phyloP scores from a whole-genome alignment of 2,888 invertebrate species.

The Caenorhabditis becei region DNA sequence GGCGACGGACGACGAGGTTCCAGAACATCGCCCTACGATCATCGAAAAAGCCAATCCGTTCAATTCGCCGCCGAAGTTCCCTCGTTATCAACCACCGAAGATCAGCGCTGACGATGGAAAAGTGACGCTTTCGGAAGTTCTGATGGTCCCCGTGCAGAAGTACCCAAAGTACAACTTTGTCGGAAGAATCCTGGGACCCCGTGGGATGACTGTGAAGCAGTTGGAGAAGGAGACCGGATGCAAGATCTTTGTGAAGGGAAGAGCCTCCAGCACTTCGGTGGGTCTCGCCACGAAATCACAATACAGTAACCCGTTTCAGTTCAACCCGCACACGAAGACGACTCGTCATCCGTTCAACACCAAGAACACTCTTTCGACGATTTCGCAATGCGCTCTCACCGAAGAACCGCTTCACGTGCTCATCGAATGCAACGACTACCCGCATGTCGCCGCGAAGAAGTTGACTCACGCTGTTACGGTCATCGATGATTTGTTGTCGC shows the following conservation, averaged over 20 bases:
- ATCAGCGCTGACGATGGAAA: neutral
- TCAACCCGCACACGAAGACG: conserved; percentile 47
- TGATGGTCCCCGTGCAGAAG: conserved; percentile 53
- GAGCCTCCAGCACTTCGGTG: conserved; percentile 44
- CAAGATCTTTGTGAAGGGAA: conserved; percentile 90
- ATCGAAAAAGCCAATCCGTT: conserved; percentile 1
- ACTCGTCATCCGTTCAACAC: conserved; percentile 2
- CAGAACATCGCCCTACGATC: neutral
- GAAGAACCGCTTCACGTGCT: conserved; percentile 60
- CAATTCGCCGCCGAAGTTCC: neutral
- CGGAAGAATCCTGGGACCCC: conserved; percentile 97
- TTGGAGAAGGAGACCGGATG: conserved; percentile 99
- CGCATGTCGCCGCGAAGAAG: conserved; percentile 18
- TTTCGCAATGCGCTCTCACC: conserved; percentile 50
- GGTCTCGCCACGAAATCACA: neutral
- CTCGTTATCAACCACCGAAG: neutral
- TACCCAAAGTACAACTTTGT: conserved; percentile 93
- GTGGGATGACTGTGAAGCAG: conserved; percentile 99
- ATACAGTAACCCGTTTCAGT: conserved; percentile 23
- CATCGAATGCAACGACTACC: conserved; percentile 51
- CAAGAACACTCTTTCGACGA: conserved; percentile 38
- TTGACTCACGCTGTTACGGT: conserved; percentile 45
- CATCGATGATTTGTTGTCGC: conserved; percentile 46
- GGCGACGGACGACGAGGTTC: conserved; percentile 21
- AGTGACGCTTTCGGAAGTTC: conserved; percentile 33